Conservation (phyloP, 2,113 vertebrate genomes). For the Phalacrocorax carbo region DNA sequence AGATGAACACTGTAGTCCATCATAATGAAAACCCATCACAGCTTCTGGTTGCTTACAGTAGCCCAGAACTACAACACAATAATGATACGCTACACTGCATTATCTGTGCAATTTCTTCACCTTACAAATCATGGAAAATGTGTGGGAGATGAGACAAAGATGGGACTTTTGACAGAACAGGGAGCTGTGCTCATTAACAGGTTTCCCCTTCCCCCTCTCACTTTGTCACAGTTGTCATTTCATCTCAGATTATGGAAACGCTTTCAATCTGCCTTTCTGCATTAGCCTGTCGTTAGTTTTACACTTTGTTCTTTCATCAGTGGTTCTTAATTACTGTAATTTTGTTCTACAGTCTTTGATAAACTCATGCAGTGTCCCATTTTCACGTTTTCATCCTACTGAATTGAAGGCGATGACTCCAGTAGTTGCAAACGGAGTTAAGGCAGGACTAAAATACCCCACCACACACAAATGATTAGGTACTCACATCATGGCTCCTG, state of each 20-base stretch:
- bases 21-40: not conserved
- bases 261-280: not conserved
- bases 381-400: not conserved
- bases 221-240: not conserved
- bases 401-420: not conserved
- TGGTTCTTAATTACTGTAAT: not conserved
- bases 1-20: not conserved
- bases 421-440: not conserved
- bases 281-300: not conserved
- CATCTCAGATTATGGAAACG: not conserved
- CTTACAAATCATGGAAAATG: not conserved
- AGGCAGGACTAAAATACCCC: not conserved
- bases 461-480: not conserved
- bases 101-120: not conserved
- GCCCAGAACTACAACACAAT: not conserved
- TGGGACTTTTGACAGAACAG: not conserved
- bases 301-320: not conserved
- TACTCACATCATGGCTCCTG: not conserved
- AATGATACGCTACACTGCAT: fast-evolving
- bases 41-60: not conserved
- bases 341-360: not conserved
- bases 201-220: not conserved
- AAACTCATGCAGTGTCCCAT: not conserved
- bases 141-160: not conserved
- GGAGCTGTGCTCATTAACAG: not conserved